These are phyloP conservation scores for Drosophila kikkawai DNA, from an alignment of 1,140 invertebrate genomes.

Conservation along the genomic window DNA sequence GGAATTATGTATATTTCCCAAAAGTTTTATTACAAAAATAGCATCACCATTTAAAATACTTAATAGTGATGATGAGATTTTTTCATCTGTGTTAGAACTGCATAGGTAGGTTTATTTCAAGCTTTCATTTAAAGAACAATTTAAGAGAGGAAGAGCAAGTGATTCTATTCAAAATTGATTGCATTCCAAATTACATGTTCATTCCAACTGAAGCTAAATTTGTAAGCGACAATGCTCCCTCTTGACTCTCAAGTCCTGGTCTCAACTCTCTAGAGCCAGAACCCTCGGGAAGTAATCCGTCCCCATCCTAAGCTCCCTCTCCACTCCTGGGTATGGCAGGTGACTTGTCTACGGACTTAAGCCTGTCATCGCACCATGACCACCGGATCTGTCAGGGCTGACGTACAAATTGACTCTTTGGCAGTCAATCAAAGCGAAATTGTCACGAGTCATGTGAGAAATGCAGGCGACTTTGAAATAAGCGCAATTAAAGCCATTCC, in stretches of 20 bases:
- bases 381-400: constrained; percentile 28
- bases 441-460: constrained; percentile 59
- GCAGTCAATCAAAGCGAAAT: constrained; percentile 38
- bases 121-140: neutral
- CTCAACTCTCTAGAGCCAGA: neutral
- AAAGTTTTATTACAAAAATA: too few species aligned
- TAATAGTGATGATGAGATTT: neutral
- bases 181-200: neutral
- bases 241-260: neutral
- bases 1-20: too few species aligned
- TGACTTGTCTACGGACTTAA: neutral
- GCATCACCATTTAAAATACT: too few species aligned
- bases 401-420: constrained; percentile 52
- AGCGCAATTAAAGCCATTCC: constrained; percentile 64
- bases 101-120: neutral
- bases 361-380: constrained; percentile 21
- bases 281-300: constrained; percentile 9
- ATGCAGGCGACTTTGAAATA: constrained; percentile 47
- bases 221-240: neutral
- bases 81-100: neutral
- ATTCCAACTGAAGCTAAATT: neutral
- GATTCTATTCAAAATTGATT: neutral
- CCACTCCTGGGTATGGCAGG: neutral
- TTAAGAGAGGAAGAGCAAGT: neutral
- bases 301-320: neutral